Conservation (phyloP, 1,140 invertebrate genomes). For the Neelides sp. region DNA sequence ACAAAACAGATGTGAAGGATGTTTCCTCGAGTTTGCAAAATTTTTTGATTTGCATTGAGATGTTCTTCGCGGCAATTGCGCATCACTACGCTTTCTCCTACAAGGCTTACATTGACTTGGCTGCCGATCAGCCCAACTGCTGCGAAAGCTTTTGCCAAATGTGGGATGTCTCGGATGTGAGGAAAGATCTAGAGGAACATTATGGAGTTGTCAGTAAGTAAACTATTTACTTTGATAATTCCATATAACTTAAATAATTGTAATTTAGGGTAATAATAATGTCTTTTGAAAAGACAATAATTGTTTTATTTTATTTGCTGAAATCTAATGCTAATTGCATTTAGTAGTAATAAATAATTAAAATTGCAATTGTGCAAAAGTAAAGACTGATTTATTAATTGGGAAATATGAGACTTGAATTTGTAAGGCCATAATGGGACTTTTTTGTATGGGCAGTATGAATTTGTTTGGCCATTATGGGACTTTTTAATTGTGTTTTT, state of each 20-base stretch:
- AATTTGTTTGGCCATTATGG: too few relatives aligned
- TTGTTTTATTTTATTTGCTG: too few relatives aligned
- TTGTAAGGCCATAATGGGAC: too few relatives aligned
- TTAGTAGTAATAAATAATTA: too few relatives aligned
- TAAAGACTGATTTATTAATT: too few relatives aligned
- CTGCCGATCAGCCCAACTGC: conserved; percentile 42
- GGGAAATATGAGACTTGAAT: too few relatives aligned
- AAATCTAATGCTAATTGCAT: too few relatives aligned
- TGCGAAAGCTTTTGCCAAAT: conserved; percentile 59
- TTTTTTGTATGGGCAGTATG: too few relatives aligned
- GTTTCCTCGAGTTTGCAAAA: conserved; percentile 72
- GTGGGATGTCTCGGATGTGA: conserved; percentile 90
- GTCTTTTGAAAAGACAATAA: not conserved
- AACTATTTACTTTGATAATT: not conserved
- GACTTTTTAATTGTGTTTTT: not conserved
- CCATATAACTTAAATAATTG: not conserved
- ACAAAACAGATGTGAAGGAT: conserved; percentile 51
- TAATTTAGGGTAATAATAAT: not conserved
- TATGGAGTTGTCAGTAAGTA: conserved; percentile 66
- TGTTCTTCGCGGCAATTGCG: conserved; percentile 88
- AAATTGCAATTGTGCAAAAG: too few relatives aligned
- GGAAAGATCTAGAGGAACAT: conserved; percentile 80
- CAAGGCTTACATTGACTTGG: conserved; percentile 58
- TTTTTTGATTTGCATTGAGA: conserved; percentile 93
- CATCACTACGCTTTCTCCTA: conserved; percentile 92